Evolutionary conservation across 2,888 invertebrate species (phyloP).

Genomic region (Lasiommata megera): DNA sequence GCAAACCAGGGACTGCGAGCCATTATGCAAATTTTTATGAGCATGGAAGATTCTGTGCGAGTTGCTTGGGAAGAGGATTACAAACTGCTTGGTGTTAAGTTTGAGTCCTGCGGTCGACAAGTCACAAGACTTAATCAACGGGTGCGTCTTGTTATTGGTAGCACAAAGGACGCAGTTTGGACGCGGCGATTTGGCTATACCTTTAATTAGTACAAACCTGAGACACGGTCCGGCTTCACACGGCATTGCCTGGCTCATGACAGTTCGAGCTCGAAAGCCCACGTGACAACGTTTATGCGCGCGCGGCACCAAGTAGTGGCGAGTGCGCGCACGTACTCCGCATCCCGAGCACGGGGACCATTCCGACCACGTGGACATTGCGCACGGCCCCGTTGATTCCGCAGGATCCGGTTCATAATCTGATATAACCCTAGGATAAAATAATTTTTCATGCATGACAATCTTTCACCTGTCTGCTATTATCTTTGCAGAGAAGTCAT

Average conservation of each 20-base stretch:
- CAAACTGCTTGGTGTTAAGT: too few relatives aligned
- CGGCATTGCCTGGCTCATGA: constrained; percentile 69
- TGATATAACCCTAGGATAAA: constrained; percentile 52
- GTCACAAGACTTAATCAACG: too few relatives aligned
- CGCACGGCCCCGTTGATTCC: constrained; percentile 77
- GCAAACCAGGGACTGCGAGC: too few relatives aligned
- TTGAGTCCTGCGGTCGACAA: too few relatives aligned
- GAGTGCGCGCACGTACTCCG: constrained; percentile 85
- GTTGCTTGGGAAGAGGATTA: too few relatives aligned
- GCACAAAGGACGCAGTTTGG: too few relatives aligned
- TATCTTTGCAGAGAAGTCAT: too few relatives aligned
- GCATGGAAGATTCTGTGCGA: too few relatives aligned
- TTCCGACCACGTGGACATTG: constrained; percentile 86
- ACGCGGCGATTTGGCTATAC: too few relatives aligned
- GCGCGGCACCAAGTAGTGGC: constrained; percentile 83
- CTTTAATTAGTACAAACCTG: constrained; percentile 38
- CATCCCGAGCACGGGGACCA: constrained; percentile 89
- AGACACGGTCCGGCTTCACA: constrained; percentile 68
- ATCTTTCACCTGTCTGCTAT: not conserved
- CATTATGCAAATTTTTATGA: too few relatives aligned
- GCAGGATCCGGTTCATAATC: constrained; percentile 75
- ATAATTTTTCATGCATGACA: not conserved
- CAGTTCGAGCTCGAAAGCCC: constrained; percentile 59
- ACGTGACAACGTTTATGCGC: constrained; percentile 84
- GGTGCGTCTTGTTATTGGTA: too few relatives aligned